phyloP scores from a whole-genome alignment of 1,140 invertebrate species.

The Sinella curviseta region DNA sequence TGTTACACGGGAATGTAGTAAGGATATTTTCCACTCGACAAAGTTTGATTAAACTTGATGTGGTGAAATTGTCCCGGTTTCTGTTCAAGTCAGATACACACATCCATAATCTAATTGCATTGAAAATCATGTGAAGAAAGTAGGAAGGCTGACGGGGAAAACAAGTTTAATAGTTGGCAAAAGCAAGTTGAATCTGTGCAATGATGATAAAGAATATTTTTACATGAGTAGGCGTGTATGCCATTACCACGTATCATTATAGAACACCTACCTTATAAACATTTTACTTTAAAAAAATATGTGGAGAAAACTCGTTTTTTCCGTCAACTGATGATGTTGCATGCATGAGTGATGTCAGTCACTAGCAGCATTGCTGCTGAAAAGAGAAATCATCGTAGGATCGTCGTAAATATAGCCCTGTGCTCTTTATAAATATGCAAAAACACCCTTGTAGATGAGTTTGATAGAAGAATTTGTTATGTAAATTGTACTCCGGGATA shows the following conservation, averaged over 20 bases:
- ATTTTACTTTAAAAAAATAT: no score
- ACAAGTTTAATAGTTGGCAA: no score
- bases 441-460: conserved; percentile 48
- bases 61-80: conserved; percentile 11
- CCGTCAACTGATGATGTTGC: neutral
- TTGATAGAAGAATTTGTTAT: conserved; percentile 54
- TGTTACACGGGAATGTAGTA: no score
- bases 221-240: no score
- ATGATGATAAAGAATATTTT: no score
- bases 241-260: no score
- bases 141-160: neutral
- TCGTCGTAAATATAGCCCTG: no score
- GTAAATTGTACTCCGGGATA: neutral
- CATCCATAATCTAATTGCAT: conserved; percentile 12
- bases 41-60: conserved; percentile 8
- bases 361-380: conserved; percentile 54
- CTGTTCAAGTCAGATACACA: conserved; percentile 9
- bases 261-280: no score
- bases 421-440: no score
- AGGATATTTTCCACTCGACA: conserved; percentile 3
- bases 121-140: neutral
- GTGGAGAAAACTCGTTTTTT: neutral
- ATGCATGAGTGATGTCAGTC: neutral
- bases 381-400: neutral
- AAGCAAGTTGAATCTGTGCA: no score